Percentiles rank a stretch among this genome's conserved stretches.
Conservation (phyloP, 1,140 invertebrate species). For the Eulimnadia texana region DNA sequence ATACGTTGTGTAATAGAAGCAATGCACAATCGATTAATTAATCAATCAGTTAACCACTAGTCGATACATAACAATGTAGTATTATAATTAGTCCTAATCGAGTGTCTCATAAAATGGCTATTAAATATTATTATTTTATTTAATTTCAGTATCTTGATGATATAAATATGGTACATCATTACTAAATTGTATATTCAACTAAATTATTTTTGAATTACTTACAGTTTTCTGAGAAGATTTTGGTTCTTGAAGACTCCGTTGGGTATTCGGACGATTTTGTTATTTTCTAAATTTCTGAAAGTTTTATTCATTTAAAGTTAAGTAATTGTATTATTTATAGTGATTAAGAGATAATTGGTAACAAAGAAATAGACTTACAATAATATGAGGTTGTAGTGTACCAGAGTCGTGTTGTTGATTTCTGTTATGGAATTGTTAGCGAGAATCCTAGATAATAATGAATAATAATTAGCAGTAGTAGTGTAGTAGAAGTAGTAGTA, state of each 20-base stretch:
- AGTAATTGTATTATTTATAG: not conserved
- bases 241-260: not conserved
- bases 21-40: too few relatives aligned
- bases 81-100: too few relatives aligned
- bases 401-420: not conserved
- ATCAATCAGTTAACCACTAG: too few relatives aligned
- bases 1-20: too few relatives aligned
- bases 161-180: too few relatives aligned
- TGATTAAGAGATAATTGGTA: not conserved
- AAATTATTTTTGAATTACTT: not conserved
- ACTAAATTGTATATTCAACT: too few relatives aligned
- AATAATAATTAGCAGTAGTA: not conserved
- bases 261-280: not conserved
- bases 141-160: too few relatives aligned
- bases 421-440: not conserved
- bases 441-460: not conserved
- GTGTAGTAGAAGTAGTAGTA: too few relatives aligned
- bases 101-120: too few relatives aligned
- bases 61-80: too few relatives aligned
- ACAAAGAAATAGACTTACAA: too few relatives aligned
- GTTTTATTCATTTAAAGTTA: not conserved
- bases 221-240: not conserved
- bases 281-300: not conserved
- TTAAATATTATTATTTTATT: too few relatives aligned
- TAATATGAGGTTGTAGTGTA: not conserved